Evolutionary conservation across 2,113 vertebrate species (phyloP).

Genomic region (Saguinus imperator): DNA sequence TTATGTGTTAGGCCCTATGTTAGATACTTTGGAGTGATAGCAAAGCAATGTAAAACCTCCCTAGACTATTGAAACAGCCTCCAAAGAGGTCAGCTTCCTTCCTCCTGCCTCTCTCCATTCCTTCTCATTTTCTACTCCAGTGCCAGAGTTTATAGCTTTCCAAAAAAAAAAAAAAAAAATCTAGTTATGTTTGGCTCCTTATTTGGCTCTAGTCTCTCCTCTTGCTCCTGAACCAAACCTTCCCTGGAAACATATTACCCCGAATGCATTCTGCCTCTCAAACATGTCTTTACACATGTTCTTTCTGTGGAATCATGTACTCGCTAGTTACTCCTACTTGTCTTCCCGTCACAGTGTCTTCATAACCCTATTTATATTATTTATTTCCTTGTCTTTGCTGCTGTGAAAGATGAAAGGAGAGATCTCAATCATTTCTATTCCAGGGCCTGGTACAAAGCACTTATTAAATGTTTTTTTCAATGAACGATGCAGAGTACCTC

Average conservation of each 20-base stretch:
- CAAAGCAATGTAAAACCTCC: not conserved
- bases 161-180: not conserved
- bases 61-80: not conserved
- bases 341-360: not conserved
- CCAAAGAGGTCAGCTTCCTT: not conserved
- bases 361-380: not conserved
- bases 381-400: not conserved
- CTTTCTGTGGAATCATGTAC: not conserved
- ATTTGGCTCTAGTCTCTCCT: not conserved
- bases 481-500: not conserved
- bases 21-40: not conserved
- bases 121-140: not conserved
- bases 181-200: not conserved
- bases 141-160: slow-evolving; percentile 13
- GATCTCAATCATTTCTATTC: not conserved
- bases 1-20: not conserved
- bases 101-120: not conserved
- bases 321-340: not conserved
- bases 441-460: not conserved
- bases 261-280: not conserved
- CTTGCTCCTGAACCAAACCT: not conserved
- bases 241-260: too few species aligned
- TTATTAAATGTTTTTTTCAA: not conserved
- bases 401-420: not conserved
- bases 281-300: fast-evolving